phyloP scores from a whole-genome alignment of 2,888 invertebrate genomes.

The Morinoia aosen region DNA sequence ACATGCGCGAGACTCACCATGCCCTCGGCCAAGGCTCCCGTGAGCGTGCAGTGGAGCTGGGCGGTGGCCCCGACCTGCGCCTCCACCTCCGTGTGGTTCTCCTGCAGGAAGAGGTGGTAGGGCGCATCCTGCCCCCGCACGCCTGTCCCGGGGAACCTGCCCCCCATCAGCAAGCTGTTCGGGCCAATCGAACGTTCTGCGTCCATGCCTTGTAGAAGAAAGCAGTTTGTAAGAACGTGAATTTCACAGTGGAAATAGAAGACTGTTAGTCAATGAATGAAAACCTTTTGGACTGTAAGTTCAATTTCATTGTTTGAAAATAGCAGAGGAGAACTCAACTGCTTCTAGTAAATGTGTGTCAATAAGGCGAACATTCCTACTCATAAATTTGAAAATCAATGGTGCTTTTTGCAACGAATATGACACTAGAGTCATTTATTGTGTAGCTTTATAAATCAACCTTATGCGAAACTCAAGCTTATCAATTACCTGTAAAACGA shows the following conservation, averaged over 20 bases:
- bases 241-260: background rate
- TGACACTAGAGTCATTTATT: too few relatives aligned
- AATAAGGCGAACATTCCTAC: too few relatives aligned
- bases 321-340: background rate
- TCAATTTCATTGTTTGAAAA: background rate
- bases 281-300: background rate
- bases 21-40: slow-evolving; percentile 76
- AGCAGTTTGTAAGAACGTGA: background rate
- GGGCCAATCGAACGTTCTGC: background rate
- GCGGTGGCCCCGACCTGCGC: slow-evolving; percentile 79
- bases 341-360: too few relatives aligned
- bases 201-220: background rate
- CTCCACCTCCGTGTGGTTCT: slow-evolving; percentile 71
- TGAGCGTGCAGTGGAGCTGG: slow-evolving; percentile 78
- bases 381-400: too few relatives aligned
- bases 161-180: slow-evolving; percentile 34
- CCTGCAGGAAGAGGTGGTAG: slow-evolving; percentile 59
- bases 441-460: too few relatives aligned
- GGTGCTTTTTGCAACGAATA: too few relatives aligned
- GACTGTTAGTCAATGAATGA: background rate
- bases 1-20: slow-evolving; percentile 70
- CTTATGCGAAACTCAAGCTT: too few relatives aligned
- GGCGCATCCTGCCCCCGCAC: slow-evolving; percentile 37
- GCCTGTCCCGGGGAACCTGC: slow-evolving; percentile 54
- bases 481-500: too few relatives aligned